Conservation (phyloP, 2,113 vertebrate species). For the Chauna torquata region DNA sequence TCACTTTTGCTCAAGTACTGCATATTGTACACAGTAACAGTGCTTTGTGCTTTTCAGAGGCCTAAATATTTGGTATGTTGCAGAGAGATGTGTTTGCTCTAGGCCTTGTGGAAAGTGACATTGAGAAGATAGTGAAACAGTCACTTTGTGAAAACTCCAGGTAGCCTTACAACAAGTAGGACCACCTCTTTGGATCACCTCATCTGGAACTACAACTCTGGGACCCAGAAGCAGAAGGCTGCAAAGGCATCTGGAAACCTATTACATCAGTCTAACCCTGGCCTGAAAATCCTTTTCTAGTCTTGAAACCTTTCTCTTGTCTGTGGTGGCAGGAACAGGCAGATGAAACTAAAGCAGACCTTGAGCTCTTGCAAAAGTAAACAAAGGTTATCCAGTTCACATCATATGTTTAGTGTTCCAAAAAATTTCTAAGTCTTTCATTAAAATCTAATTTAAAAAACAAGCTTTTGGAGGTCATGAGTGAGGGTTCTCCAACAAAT, state of each 20-base stretch:
- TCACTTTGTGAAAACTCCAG: background rate
- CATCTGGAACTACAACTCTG: background rate
- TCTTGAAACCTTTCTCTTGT: background rate
- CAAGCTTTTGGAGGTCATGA: background rate
- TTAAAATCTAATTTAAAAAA: background rate
- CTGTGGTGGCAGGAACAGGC: background rate
- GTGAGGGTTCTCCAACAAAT: background rate
- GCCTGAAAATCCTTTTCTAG: accelerated
- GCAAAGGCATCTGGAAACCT: background rate
- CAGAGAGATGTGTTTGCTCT: background rate
- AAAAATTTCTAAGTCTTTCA: background rate
- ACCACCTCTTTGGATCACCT: background rate
- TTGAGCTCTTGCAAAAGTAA: background rate
- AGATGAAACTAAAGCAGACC: background rate
- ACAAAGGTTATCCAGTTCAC: background rate
- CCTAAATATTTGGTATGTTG: background rate
- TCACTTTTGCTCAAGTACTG: background rate
- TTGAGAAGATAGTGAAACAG: background rate
- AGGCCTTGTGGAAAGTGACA: background rate
- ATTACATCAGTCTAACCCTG: background rate
- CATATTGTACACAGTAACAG: background rate
- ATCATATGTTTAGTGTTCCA: background rate
- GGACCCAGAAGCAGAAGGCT: background rate
- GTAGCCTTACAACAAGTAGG: background rate
- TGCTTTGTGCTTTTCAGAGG: background rate